Conservation (phyloP, 2,888 invertebrate species). For the Pseudococcus longispinus region DNA sequence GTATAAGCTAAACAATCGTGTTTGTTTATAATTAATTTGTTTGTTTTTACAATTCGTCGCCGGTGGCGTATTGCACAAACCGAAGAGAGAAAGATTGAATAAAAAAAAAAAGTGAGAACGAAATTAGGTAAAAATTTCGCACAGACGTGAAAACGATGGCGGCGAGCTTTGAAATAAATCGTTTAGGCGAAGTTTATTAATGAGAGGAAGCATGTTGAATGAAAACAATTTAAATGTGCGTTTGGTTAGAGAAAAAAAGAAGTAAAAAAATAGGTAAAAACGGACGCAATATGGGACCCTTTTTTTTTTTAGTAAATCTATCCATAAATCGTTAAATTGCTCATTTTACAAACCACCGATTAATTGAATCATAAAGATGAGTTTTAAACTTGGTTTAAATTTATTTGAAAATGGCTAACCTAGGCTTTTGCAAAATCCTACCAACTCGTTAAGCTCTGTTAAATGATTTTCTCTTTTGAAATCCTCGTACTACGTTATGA, state of each 20-base stretch:
- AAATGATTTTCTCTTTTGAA: conserved; percentile 34
- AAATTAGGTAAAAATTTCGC: conserved; percentile 8
- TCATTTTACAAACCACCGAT: conserved; percentile 35
- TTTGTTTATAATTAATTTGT: conserved; percentile 44
- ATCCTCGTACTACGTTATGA: conserved; percentile 35
- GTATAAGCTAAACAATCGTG: conserved; percentile 13
- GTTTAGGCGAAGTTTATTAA: conserved; percentile 18
- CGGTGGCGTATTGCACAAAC: background rate
- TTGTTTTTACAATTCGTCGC: conserved; percentile 31
- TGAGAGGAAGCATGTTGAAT: conserved; percentile 10
- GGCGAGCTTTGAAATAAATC: conserved; percentile 7
- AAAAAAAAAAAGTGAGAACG: background rate
- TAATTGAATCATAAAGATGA: conserved; percentile 44
- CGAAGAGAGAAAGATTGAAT: background rate
- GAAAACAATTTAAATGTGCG: conserved; percentile 15
- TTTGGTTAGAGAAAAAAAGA: background rate
- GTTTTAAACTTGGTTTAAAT: conserved; percentile 39
- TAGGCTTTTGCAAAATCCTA: conserved; percentile 8
- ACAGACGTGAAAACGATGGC: background rate
- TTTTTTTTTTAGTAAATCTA: background rate
- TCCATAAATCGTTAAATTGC: conserved; percentile 28
- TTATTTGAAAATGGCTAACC: conserved; percentile 39
- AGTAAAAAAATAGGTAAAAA: conserved; percentile 33
- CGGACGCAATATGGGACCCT: conserved; percentile 13
- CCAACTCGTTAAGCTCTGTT: conserved; percentile 9